Conservation (phyloP, 2,797 vertebrate genomes). For the Triplophysa yarkandensis region DNA sequence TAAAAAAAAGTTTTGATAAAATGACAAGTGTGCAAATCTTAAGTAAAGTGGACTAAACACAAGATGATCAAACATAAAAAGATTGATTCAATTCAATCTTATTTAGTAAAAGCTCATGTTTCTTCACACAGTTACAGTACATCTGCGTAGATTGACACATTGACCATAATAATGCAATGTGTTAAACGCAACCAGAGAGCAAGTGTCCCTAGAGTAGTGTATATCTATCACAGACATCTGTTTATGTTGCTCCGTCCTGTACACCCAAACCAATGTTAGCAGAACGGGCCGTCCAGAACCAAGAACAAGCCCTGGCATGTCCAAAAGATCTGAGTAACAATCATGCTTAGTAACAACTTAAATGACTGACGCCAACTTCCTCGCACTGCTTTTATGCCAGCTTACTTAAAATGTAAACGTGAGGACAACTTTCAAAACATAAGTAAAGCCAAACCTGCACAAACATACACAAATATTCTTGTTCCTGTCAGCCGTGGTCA, state of each 20-base stretch:
- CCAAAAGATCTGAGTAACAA: not conserved
- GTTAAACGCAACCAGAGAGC: no score
- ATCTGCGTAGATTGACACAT: no score
- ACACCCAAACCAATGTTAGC: not conserved
- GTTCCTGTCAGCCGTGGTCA: not conserved
- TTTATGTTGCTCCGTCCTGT: not conserved
- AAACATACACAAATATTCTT: not conserved
- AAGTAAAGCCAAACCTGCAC: not conserved
- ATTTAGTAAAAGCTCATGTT: no score
- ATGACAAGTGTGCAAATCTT: no score
- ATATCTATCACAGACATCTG: not conserved
- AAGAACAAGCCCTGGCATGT: slow-evolving; percentile 51
- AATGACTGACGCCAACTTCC: not conserved
- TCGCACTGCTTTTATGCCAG: not conserved
- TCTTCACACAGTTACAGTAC: no score
- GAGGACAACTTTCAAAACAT: no score
- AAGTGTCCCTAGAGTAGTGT: no score
- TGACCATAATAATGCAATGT: no score
- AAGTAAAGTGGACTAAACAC: no score
- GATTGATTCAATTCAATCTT: no score
- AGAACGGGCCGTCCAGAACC: not conserved
- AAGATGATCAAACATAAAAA: no score
- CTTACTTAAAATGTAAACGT: not conserved
- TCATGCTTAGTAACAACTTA: not conserved
- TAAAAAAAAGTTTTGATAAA: no score